A percentile compares a stretch with the other conserved stretches of the same genome.
These are phyloP conservation scores for Dromius quadrimaculatus DNA, from an alignment of 2,888 invertebrate species.

Conservation along the genomic window DNA sequence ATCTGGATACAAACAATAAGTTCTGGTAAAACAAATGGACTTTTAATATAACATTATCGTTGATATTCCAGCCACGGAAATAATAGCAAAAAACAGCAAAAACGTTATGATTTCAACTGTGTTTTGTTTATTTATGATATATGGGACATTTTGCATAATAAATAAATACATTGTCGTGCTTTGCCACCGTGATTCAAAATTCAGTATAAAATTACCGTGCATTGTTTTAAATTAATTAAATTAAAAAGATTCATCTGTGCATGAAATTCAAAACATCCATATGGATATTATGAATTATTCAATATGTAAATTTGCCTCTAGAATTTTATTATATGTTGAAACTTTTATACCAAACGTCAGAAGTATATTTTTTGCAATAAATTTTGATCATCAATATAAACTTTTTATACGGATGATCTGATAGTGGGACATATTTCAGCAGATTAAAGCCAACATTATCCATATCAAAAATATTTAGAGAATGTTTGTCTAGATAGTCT, in stretches of 20 bases:
- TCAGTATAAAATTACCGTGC: constrained; percentile 16
- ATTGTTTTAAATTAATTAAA: constrained; percentile 29
- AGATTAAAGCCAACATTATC: too few species aligned
- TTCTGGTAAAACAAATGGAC: too few species aligned
- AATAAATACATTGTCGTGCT: constrained; percentile 1
- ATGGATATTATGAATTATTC: constrained; percentile 22
- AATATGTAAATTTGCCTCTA: constrained; percentile 26
- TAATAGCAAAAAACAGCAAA: not conserved
- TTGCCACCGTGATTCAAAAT: not conserved
- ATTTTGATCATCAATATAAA: too few species aligned
- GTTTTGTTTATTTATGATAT: not conserved
- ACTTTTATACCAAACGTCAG: constrained; percentile 9
- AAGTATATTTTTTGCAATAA: constrained; percentile 24
- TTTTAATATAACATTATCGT: too few species aligned
- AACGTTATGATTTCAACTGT: not conserved
- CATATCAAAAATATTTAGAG: too few species aligned
- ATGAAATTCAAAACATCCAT: constrained; percentile 27
- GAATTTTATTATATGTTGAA: constrained; percentile 16
- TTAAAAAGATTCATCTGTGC: constrained; percentile 30
- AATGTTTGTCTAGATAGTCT: too few species aligned
- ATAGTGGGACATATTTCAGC: too few species aligned
- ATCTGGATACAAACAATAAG: too few species aligned
- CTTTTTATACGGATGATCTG: too few species aligned
- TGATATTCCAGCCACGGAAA: too few species aligned
- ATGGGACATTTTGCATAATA: constrained; percentile 25